phyloP scores from a whole-genome alignment of 2,113 vertebrate species.

The Nothocercus nigrocapillus region DNA sequence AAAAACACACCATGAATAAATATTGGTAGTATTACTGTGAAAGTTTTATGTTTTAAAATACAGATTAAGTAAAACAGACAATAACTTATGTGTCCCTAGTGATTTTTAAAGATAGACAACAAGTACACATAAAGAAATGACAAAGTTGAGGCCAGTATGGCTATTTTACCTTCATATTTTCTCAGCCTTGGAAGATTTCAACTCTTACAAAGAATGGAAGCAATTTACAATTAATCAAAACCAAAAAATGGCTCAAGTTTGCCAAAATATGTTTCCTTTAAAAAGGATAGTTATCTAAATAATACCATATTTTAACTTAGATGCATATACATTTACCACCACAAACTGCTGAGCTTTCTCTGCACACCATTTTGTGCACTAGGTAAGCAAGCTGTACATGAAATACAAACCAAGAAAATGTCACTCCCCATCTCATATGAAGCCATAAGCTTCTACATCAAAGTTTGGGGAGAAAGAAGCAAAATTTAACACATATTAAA shows the following conservation, averaged over 20 bases:
- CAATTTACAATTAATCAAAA: neutral
- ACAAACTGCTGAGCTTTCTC: neutral
- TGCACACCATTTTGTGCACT: rapidly evolving
- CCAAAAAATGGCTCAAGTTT: neutral
- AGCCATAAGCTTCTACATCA: neutral
- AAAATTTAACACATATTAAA: neutral
- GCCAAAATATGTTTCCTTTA: neutral
- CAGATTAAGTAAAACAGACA: neutral
- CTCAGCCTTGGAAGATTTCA: neutral
- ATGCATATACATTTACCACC: neutral
- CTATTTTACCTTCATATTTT: neutral
- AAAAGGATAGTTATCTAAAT: neutral
- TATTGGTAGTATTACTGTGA: neutral
- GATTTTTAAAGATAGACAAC: neutral
- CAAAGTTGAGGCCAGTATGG: neutral
- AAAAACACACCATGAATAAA: too few species aligned
- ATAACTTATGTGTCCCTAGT: neutral
- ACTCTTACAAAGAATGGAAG: neutral
- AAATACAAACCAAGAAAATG: neutral
- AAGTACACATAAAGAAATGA: rapidly evolving
- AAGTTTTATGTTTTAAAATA: neutral
- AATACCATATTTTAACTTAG: neutral
- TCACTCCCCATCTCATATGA: neutral
- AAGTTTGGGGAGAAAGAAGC: neutral
- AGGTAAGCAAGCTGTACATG: neutral